Percentiles rank a stretch among this genome's conserved stretches.
Evolutionary conservation across 2,888 invertebrate genomes (phyloP).

Genomic region (Tipula helvola): DNA sequence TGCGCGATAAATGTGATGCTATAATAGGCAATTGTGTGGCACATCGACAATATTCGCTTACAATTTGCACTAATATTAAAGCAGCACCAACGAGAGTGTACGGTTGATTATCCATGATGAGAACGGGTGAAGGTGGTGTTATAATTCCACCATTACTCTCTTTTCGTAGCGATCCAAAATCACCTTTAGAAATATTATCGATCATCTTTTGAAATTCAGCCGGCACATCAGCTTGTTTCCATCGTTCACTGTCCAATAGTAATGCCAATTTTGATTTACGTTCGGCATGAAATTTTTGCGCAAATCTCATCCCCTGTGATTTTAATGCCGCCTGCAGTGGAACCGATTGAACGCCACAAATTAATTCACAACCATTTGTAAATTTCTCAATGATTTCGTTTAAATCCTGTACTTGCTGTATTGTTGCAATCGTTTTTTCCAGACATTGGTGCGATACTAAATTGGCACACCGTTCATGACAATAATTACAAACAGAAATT

Average conservation of each 20-base stretch:
- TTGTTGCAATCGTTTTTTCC: slow-evolving; percentile 56
- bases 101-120: slow-evolving; percentile 55
- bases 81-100: slow-evolving; percentile 72
- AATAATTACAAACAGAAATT: slow-evolving; percentile 75
- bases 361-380: slow-evolving; percentile 57
- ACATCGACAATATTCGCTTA: slow-evolving; percentile 83
- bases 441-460: slow-evolving; percentile 67
- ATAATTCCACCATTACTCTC: slow-evolving; percentile 22
- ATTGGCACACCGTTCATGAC: slow-evolving; percentile 85
- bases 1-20: slow-evolving; percentile 66
- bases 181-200: slow-evolving; percentile 46
- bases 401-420: slow-evolving; percentile 61
- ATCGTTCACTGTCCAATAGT: slow-evolving; percentile 79
- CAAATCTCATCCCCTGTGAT: slow-evolving; percentile 80
- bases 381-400: slow-evolving; percentile 68
- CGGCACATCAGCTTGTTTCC: slow-evolving; percentile 89
- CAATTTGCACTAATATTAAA: slow-evolving; percentile 74
- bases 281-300: slow-evolving; percentile 81
- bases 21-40: slow-evolving; percentile 65
- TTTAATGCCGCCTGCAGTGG: slow-evolving; percentile 72
- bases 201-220: slow-evolving; percentile 78
- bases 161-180: slow-evolving; percentile 26
- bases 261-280: slow-evolving; percentile 72
- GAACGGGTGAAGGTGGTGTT: slow-evolving; percentile 41
- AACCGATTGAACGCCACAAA: slow-evolving; percentile 63